Conservation (phyloP, 2,113 vertebrate species). For the Propithecus coquereli region DNA sequence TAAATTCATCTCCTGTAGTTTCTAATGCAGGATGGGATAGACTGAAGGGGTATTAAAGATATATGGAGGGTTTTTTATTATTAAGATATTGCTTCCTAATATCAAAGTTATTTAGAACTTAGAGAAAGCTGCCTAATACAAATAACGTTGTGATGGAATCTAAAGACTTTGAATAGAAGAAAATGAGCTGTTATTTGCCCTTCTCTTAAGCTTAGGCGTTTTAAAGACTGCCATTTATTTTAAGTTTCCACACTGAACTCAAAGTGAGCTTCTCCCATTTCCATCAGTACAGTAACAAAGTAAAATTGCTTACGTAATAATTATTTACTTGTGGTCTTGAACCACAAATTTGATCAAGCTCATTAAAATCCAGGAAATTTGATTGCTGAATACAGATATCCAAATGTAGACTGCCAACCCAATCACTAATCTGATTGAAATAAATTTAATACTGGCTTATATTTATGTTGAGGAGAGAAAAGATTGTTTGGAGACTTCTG, state of each 20-base stretch:
- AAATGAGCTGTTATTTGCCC: background rate
- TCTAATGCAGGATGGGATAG: background rate
- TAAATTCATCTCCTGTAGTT: background rate
- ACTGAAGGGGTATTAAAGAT: background rate
- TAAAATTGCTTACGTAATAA: conserved; percentile 51
- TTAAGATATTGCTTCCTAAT: background rate
- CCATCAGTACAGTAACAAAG: conserved; percentile 34
- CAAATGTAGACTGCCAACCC: background rate
- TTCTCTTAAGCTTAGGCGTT: background rate
- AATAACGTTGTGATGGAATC: background rate
- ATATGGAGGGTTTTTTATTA: background rate
- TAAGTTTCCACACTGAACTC: background rate
- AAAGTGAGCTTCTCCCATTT: background rate
- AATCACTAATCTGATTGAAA: background rate
- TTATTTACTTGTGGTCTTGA: conserved; percentile 44
- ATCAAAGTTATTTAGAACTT: background rate
- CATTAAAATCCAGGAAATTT: conserved; percentile 53
- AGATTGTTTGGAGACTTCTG: background rate
- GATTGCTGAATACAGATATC: conserved; percentile 16
- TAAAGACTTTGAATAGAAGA: background rate
- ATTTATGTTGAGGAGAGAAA: background rate
- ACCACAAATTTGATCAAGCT: conserved; percentile 26
- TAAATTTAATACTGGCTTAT: background rate
- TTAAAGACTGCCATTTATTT: conserved; percentile 20
- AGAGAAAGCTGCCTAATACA: background rate